Percentiles rank a stretch among this genome's conserved stretches.
phyloP scores from a whole-genome alignment of 2,797 vertebrate species.

The Prunella strophiata region DNA sequence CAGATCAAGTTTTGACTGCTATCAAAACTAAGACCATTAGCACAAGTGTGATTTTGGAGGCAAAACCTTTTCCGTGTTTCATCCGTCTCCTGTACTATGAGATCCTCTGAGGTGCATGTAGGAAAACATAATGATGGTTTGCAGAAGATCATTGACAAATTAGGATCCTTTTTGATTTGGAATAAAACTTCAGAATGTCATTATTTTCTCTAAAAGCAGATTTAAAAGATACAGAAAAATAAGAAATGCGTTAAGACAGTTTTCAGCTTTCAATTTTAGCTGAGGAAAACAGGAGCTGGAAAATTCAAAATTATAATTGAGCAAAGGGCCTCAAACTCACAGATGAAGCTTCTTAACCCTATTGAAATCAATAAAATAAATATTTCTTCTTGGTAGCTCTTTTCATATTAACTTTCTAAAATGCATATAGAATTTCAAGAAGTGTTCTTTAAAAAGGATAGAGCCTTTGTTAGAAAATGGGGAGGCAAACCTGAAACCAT shows the following conservation, averaged over 20 bases:
- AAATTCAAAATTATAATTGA: neutral
- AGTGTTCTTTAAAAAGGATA: neutral
- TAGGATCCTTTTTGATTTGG: neutral
- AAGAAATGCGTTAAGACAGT: neutral
- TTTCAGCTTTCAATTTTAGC: neutral
- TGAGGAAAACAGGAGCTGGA: neutral
- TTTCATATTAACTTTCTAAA: neutral
- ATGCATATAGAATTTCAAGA: neutral
- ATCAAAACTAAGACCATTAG: neutral
- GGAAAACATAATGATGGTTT: neutral
- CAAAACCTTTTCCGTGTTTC: neutral
- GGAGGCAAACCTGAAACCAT: neutral
- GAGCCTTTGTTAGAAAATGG: neutral
- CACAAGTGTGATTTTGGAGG: neutral
- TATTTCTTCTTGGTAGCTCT: neutral
- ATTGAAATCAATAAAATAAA: neutral
- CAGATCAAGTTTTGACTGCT: neutral
- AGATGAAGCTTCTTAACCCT: neutral
- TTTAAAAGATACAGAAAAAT: neutral
- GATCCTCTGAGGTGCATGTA: neutral
- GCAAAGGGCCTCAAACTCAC: neutral
- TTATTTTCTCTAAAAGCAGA: neutral
- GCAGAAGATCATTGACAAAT: neutral
- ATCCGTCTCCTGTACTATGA: neutral
- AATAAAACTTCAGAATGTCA: neutral